These are phyloP conservation scores for Mormyrops boulengeri DNA, from an alignment of 2,797 vertebrate species.

Conservation along the genomic window DNA sequence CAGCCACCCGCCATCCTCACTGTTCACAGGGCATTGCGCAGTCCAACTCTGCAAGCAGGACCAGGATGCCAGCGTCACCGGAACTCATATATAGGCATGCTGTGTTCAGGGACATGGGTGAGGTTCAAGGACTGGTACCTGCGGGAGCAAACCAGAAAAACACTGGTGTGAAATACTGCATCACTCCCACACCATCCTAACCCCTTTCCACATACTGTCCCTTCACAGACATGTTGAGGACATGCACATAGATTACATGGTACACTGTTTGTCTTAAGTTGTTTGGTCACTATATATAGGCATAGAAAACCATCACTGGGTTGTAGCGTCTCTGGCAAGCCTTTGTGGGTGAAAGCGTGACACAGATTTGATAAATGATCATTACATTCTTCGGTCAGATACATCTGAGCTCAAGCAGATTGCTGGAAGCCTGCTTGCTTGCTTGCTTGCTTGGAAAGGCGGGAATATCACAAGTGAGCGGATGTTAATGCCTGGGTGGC, in stretches of 20 bases:
- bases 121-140: constrained; percentile 78
- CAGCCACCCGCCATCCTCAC: constrained; percentile 27
- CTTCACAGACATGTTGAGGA: not conserved
- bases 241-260: not conserved
- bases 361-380: not conserved
- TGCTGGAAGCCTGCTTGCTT: not conserved
- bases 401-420: not conserved
- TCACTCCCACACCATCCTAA: not conserved
- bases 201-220: not conserved
- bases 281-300: not conserved
- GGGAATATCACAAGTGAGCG: not conserved
- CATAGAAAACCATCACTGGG: not conserved
- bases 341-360: not conserved
- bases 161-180: not conserved
- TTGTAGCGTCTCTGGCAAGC: not conserved
- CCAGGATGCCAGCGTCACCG: constrained; percentile 60
- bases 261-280: not conserved
- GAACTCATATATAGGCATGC: constrained; percentile 74
- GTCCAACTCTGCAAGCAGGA: constrained; percentile 40
- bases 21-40: constrained; percentile 45
- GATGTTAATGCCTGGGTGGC: not conserved
- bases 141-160: not conserved
- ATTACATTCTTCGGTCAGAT: not conserved
- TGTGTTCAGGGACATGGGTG: constrained; percentile 75
- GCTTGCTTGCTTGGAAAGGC: not conserved